A percentile compares a stretch with the other conserved stretches of the same genome.
Evolutionary conservation across 53 echinoderm and acorn worm genomes (phyloP).

Genomic region (Zoroaster sp.): DNA sequence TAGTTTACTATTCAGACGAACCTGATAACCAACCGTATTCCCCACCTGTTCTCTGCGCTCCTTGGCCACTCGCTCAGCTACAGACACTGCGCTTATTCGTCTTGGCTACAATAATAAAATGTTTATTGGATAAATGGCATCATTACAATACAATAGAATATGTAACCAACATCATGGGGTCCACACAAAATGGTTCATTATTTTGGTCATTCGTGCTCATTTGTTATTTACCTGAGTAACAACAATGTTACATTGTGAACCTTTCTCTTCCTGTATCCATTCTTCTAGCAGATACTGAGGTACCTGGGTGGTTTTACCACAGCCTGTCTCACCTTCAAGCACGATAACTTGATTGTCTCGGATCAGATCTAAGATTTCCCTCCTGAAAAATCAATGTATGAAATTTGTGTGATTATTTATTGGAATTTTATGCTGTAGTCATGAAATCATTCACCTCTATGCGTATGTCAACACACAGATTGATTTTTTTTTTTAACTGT

Average conservation of each 20-base stretch:
- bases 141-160: not conserved
- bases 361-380: slow-evolving; percentile 67
- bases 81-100: slow-evolving; percentile 82
- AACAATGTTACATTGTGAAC: slow-evolving; percentile 93
- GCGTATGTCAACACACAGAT: not conserved
- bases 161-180: too few relatives aligned
- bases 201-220: not conserved
- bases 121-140: too few relatives aligned
- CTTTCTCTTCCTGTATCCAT: slow-evolving; percentile 66
- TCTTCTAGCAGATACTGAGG: slow-evolving; percentile 86
- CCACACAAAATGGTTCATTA: too few relatives aligned
- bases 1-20: slow-evolving; percentile 68
- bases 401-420: too few relatives aligned
- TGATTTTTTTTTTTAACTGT: too few relatives aligned
- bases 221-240: slow-evolving; percentile 72
- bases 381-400: slow-evolving; percentile 37
- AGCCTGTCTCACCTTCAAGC: slow-evolving; percentile 85
- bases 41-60: slow-evolving; percentile 76
- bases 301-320: slow-evolving; percentile 95
- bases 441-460: not conserved
- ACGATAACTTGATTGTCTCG: slow-evolving; percentile 79
- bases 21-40: slow-evolving; percentile 79
- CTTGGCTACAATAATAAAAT: slow-evolving; percentile 66
- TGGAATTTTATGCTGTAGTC: too few relatives aligned
- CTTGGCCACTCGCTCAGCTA: slow-evolving; percentile 72